Percentiles rank a stretch among this genome's conserved stretches.
Evolutionary conservation across 2,888 invertebrate species (phyloP).

Genomic region (Gonocerus acuteangulatus): DNA sequence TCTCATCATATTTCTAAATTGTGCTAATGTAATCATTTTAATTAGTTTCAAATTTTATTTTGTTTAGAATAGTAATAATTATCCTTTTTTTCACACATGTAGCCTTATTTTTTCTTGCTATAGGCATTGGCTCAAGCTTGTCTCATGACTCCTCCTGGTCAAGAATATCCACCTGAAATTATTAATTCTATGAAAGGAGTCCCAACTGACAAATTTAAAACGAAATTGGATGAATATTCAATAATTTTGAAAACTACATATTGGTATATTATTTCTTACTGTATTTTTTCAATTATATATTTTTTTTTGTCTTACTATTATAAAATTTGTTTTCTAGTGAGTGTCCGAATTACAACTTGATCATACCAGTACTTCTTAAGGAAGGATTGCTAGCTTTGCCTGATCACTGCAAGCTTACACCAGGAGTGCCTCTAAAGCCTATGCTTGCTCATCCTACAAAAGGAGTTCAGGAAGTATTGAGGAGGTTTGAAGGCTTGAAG

Average conservation of each 20-base stretch:
- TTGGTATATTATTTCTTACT: constrained; percentile 52
- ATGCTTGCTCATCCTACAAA: constrained; percentile 98
- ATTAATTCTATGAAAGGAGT: constrained; percentile 58
- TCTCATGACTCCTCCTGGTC: constrained; percentile 67
- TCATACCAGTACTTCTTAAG: constrained; percentile 69
- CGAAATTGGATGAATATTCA: constrained; percentile 63
- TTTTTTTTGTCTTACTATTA: background rate
- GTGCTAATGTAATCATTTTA: too few relatives aligned
- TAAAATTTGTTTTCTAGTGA: constrained; percentile 53
- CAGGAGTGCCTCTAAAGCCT: constrained; percentile 91
- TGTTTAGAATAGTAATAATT: too few relatives aligned
- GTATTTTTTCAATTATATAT: background rate
- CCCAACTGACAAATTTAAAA: constrained; percentile 62
- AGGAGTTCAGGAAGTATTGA: constrained; percentile 81
- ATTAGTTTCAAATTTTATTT: too few relatives aligned
- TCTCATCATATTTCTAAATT: too few relatives aligned
- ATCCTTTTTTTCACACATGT: too few relatives aligned
- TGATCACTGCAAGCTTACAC: constrained; percentile 73
- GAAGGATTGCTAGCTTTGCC: constrained; percentile 69
- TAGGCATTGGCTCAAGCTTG: constrained; percentile 82
- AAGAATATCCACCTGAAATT: constrained; percentile 54
- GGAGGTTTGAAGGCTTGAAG: constrained; percentile 71
- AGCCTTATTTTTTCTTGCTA: constrained; percentile 28
- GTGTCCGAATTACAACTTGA: constrained; percentile 86
- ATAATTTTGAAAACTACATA: constrained; percentile 84